A percentile compares a stretch with the other conserved stretches of the same genome.
phyloP scores from a whole-genome alignment of 2,113 vertebrate genomes.

The Silurus meridionalis region DNA sequence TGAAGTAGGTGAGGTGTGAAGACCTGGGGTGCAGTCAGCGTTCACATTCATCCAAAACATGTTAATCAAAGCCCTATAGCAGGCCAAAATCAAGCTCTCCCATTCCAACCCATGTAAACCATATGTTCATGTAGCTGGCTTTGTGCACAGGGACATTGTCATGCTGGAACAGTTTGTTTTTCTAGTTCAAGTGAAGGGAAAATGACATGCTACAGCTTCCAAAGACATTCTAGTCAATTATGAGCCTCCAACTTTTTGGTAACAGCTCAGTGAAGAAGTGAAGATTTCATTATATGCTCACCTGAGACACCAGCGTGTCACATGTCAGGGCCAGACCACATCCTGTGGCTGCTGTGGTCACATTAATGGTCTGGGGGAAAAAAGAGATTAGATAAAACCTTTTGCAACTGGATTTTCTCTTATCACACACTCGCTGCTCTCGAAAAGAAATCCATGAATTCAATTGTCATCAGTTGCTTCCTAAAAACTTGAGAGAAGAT shows the following conservation, averaged over 20 bases:
- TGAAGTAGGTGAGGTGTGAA: too few relatives aligned
- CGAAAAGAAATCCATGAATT: background rate
- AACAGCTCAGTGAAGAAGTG: too few relatives aligned
- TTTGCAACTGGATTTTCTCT: background rate
- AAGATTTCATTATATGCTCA: constrained; percentile 54
- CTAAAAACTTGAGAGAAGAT: background rate
- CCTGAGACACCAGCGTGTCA: constrained; percentile 94
- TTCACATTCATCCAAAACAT: too few relatives aligned
- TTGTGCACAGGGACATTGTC: too few relatives aligned
- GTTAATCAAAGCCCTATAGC: too few relatives aligned
- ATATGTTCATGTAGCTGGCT: too few relatives aligned
- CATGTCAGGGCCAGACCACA: constrained; percentile 82
- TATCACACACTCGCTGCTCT: constrained; percentile 12
- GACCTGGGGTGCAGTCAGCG: too few relatives aligned
- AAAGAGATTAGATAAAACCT: constrained; percentile 10
- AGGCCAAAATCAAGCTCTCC: too few relatives aligned
- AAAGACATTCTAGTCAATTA: too few relatives aligned
- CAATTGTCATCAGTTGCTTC: constrained; percentile 32
- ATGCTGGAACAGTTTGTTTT: background rate
- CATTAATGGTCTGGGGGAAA: constrained; percentile 76
- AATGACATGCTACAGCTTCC: too few relatives aligned
- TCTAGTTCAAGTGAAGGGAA: background rate
- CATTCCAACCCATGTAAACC: too few relatives aligned
- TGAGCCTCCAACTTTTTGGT: too few relatives aligned
- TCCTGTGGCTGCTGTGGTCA: constrained; percentile 79